Percentiles rank a stretch among this genome's conserved stretches.
Conservation (phyloP, 2,113 vertebrate species). For the Lagopus leucura region DNA sequence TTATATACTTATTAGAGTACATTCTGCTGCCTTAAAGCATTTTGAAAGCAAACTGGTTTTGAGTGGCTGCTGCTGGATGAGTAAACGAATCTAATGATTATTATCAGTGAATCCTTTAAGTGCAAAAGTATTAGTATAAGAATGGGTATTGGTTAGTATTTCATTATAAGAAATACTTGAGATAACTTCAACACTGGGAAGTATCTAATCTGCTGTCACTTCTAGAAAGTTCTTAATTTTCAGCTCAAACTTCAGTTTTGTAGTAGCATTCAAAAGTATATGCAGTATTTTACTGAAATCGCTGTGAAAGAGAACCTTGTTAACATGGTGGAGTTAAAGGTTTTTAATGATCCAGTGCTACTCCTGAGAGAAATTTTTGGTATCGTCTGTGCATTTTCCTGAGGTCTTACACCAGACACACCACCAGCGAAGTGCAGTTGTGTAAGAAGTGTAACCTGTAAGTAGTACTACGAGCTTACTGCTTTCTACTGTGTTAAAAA, state of each 20-base stretch:
- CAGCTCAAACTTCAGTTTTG: neutral
- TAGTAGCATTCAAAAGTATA: neutral
- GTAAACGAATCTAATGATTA: neutral
- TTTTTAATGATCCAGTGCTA: neutral
- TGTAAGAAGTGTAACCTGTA: neutral
- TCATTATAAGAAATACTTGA: neutral
- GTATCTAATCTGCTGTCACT: neutral
- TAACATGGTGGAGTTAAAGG: neutral
- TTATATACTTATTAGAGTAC: neutral
- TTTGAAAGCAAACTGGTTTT: neutral
- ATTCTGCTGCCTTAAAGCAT: neutral
- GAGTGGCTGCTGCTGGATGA: neutral
- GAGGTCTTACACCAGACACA: neutral
- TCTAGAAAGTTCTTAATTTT: neutral
- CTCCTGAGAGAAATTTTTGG: neutral
- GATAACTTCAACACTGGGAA: neutral
- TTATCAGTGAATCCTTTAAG: slow-evolving; percentile 8
- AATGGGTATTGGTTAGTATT: slow-evolving; percentile 30
- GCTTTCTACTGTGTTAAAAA: neutral
- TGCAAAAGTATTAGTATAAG: neutral
- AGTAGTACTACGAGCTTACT: neutral
- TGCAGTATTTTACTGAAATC: neutral
- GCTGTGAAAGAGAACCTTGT: neutral
- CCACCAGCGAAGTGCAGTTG: neutral
- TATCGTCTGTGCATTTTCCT: neutral